Conservation (phyloP, 2,888 invertebrate species). For the Latrodectus elegans region DNA sequence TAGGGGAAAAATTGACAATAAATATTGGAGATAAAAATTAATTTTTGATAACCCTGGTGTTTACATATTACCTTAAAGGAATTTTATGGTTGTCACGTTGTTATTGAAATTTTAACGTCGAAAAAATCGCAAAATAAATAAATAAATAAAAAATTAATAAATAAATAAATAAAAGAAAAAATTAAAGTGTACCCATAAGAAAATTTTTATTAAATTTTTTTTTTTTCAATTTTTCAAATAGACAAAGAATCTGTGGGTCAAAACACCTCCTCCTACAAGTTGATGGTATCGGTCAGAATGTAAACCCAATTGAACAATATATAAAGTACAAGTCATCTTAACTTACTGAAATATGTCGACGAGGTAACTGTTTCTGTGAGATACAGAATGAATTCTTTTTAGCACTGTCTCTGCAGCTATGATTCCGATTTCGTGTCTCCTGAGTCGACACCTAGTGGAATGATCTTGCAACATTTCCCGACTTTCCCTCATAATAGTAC, state of each 20-base stretch:
- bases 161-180: too few relatives aligned
- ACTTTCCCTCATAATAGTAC: slow-evolving; percentile 23
- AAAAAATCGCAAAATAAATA: too few relatives aligned
- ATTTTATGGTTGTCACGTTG: too few relatives aligned
- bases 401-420: slow-evolving; percentile 3
- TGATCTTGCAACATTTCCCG: slow-evolving; percentile 18
- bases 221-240: not conserved
- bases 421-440: not conserved
- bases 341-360: slow-evolving; percentile 50
- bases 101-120: too few relatives aligned
- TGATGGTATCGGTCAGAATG: not conserved
- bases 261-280: not conserved
- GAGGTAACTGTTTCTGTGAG: slow-evolving; percentile 27
- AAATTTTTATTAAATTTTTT: not conserved
- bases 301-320: not conserved
- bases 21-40: too few relatives aligned
- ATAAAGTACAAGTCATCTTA: not conserved
- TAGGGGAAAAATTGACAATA: too few relatives aligned
- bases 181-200: not conserved
- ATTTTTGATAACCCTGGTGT: too few relatives aligned
- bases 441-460: not conserved
- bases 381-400: slow-evolving; percentile 26
- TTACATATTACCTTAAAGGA: too few relatives aligned
- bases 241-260: not conserved
- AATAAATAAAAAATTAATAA: too few relatives aligned